Conservation (phyloP, 2,888 invertebrate genomes). For the Idaea aversata region DNA sequence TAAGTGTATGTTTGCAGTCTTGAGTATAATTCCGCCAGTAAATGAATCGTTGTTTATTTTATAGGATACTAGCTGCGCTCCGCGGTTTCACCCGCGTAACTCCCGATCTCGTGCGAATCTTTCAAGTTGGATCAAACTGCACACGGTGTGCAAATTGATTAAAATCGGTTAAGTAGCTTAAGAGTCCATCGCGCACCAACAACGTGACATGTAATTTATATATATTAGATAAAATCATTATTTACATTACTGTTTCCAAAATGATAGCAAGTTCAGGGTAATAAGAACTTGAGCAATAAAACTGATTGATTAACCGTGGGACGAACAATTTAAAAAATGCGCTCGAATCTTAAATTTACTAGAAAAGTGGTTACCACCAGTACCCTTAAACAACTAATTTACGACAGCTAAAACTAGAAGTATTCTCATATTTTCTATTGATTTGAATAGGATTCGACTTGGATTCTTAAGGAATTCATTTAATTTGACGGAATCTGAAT, state of each 20-base stretch:
- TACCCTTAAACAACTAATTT: not conserved
- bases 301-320: constrained; percentile 3
- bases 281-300: not conserved
- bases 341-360: not conserved
- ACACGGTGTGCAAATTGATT: no score
- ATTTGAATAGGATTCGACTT: not conserved
- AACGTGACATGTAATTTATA: no score
- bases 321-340: not conserved
- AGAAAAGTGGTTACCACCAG: not conserved
- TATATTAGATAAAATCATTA: no score
- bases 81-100: no score
- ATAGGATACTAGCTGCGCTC: no score
- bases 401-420: not conserved
- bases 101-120: no score
- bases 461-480: constrained; percentile 7
- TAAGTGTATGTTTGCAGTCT: not conserved
- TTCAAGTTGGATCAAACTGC: no score
- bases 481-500: constrained; percentile 11
- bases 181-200: no score
- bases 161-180: no score
- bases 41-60: not conserved
- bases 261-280: no score
- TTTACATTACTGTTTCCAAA: no score
- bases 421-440: not conserved
- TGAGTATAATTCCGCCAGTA: not conserved